phyloP scores from a whole-genome alignment of 2,888 invertebrate genomes.

The Omphaloscelis lunosa region DNA sequence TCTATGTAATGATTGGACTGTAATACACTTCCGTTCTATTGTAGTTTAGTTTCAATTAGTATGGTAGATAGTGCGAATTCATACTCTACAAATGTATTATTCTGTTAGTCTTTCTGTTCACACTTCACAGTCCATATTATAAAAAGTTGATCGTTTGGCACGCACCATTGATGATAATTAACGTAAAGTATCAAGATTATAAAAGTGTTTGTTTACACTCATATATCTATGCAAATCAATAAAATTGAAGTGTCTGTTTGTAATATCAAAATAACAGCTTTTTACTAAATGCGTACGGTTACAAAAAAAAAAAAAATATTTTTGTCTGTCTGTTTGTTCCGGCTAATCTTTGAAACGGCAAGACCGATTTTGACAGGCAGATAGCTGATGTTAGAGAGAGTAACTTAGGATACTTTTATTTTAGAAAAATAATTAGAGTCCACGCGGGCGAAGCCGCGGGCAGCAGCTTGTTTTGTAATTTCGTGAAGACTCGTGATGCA shows the following conservation, averaged over 20 bases:
- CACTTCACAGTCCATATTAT: conserved; percentile 14
- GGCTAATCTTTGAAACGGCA: too few species aligned
- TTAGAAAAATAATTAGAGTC: too few species aligned
- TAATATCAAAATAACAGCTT: too few species aligned
- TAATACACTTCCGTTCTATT: conserved; percentile 50
- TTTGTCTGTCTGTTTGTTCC: too few species aligned
- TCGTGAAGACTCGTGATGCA: background rate
- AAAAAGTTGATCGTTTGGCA: background rate
- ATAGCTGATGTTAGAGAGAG: too few species aligned
- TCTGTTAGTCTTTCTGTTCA: conserved; percentile 9
- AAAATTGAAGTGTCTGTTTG: too few species aligned
- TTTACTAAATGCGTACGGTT: too few species aligned
- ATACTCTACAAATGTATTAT: conserved; percentile 18
- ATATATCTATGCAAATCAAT: background rate
- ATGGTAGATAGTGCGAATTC: conserved; percentile 37
- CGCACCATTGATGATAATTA: background rate
- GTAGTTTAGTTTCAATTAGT: conserved; percentile 50
- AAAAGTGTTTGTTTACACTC: conserved; percentile 1
- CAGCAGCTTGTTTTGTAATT: background rate
- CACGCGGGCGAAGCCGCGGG: too few species aligned
- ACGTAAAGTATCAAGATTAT: conserved; percentile 28
- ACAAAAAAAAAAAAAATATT: too few species aligned
- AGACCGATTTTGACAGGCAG: too few species aligned
- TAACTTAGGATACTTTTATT: too few species aligned
- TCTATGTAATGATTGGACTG: conserved; percentile 29